These are phyloP conservation scores for Bubo blakistoni DNA, from an alignment of 2,113 vertebrate genomes.

Conservation along the genomic window DNA sequence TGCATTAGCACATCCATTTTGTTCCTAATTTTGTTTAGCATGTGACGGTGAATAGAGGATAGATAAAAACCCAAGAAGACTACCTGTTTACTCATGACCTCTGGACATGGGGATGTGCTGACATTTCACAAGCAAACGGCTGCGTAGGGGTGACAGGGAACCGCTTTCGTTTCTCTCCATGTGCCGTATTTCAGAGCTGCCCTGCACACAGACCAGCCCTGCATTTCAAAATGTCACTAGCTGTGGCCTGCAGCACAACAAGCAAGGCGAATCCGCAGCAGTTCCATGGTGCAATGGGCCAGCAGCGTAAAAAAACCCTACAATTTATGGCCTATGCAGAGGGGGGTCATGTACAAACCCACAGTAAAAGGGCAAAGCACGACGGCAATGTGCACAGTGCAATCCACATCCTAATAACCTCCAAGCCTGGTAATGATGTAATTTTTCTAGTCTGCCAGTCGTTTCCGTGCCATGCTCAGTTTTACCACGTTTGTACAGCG, in stretches of 20 bases:
- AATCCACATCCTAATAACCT: no score
- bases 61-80: not conserved
- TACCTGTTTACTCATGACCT: not conserved
- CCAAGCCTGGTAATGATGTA: rapidly evolving
- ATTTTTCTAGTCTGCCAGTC: not conserved
- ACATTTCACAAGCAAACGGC: not conserved
- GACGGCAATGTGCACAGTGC: rapidly evolving
- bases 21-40: not conserved
- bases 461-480: no score
- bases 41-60: not conserved
- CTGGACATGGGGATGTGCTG: not conserved
- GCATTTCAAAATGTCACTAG: not conserved
- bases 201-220: not conserved
- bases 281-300: no score
- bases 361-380: not conserved
- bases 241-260: not conserved
- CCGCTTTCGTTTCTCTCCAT: not conserved
- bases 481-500: no score
- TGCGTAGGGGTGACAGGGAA: no score
- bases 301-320: not conserved
- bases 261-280: no score
- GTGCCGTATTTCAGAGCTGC: no score
- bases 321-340: rapidly evolving
- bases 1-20: not conserved
- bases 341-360: no score